Evolutionary conservation across 2,888 invertebrate species (phyloP).

Genomic region (Pseudococcus viburni): DNA sequence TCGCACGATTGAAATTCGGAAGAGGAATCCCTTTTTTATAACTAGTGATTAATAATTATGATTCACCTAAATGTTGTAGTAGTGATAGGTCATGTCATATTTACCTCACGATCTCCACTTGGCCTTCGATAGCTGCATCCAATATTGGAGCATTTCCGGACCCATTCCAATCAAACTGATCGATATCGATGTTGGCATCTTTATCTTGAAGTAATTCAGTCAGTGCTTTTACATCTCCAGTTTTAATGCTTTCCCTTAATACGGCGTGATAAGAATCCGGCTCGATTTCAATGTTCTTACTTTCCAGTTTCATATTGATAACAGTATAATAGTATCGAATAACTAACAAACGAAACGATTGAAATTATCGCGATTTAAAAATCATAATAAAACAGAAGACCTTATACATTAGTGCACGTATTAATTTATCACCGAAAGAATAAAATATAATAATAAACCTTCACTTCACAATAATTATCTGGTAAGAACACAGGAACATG

Average conservation of each 20-base stretch:
- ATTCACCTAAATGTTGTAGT: no score
- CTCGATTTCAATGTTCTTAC: constrained; percentile 14
- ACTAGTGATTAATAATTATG: no score
- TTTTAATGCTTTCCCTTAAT: constrained; percentile 55
- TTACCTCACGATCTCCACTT: constrained; percentile 70
- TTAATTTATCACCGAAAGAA: not conserved
- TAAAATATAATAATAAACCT: not conserved
- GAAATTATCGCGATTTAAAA: constrained; percentile 20
- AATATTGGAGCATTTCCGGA: constrained; percentile 71
- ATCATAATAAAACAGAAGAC: not conserved
- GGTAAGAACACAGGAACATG: not conserved
- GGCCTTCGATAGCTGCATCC: constrained; percentile 71
- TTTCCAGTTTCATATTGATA: constrained; percentile 58
- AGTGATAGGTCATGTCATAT: not conserved
- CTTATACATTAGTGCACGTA: not conserved
- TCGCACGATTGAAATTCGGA: no score
- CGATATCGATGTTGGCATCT: constrained; percentile 69
- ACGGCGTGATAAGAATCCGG: constrained; percentile 34
- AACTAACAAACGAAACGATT: not conserved
- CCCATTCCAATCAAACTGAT: constrained; percentile 71
- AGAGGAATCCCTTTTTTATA: no score
- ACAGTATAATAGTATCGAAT: not conserved
- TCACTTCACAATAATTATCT: not conserved
- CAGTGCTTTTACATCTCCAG: constrained; percentile 34
- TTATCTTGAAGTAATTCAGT: not conserved